These are phyloP conservation scores for Hypothenemus hampei DNA, from an alignment of 1,140 invertebrate species.

Conservation along the genomic window DNA sequence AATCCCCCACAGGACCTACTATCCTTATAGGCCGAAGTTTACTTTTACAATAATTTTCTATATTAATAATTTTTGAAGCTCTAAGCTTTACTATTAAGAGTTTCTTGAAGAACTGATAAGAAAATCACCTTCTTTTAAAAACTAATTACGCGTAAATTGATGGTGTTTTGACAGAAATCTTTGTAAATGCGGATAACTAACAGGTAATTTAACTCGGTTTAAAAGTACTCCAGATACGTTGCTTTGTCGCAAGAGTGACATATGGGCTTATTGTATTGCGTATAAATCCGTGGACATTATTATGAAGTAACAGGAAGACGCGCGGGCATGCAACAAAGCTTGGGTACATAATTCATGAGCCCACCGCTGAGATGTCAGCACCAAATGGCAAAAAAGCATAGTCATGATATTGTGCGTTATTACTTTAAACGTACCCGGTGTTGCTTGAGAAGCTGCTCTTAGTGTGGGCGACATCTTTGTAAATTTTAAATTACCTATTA, in stretches of 20 bases:
- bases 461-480: too few species aligned
- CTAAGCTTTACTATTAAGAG: too few species aligned
- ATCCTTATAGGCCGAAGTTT: conserved; percentile 5
- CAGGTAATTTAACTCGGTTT: conserved; percentile 22
- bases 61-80: too few species aligned
- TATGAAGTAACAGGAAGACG: conserved; percentile 29
- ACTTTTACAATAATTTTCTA: too few species aligned
- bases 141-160: too few species aligned
- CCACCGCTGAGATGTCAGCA: conserved; percentile 28
- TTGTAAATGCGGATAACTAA: conserved; percentile 9
- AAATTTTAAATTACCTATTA: too few species aligned
- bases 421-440: too few species aligned
- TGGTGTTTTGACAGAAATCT: too few species aligned
- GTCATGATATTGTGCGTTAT: conserved; percentile 18
- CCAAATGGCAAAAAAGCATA: conserved; percentile 17
- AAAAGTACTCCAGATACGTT: conserved; percentile 29
- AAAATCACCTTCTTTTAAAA: too few species aligned
- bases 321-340: conserved; percentile 22
- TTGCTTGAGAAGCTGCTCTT: too few species aligned
- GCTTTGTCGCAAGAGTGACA: conserved; percentile 21
- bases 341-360: conserved; percentile 25
- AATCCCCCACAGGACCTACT: conserved; percentile 25
- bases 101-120: too few species aligned
- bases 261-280: conserved; percentile 29
- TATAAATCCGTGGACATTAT: conserved; percentile 29